Base-by-base conservation (phyloP, 2,888 invertebrate species). In the Heteromyza rotundicornis region DNA sequence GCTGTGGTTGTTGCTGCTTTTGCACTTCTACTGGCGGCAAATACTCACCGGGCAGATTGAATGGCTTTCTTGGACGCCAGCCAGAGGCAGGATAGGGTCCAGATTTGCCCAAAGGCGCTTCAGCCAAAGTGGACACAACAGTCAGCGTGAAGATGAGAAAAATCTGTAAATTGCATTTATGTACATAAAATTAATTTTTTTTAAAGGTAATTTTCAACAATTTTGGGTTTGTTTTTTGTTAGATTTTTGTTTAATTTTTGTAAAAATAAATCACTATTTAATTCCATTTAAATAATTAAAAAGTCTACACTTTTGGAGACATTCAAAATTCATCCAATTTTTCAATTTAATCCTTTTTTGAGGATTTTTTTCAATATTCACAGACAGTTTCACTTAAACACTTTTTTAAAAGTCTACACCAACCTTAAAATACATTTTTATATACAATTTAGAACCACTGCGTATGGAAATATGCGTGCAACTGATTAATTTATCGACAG, bases 81-180 rank as follows among this genome's bases (percentile, higher is more conserved):
- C 84, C 84, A 3, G 82, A 71, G 1, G 84, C 71, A 1, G 81
- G 76, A 71, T 84, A 84, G 1, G 83, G 81, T 1, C 68, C 77
- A 14, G 66, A 64, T 53, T 59, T 35, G 36, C 65, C 52, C 14
- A 60, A 51, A 12, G 77, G 74, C 2, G 73, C 58, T 61, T 79
- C 81, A 8, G 73, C 75, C 1, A 63, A 22, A 1, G 66, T 62
- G 7, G 63, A 16, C 1, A 51, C 64, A 20, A 73, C 32, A 8
- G 24, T 40, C 17, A 75, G 47, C 14, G 68, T 27, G 20, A 57
- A 44, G 1, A 74, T 27, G 49, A 68, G 54, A n/a, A 72, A 17
- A 20, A 74, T 20, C 76, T 78, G 49, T 35, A 66, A 60, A 50
- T 50, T 44, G n/a, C 3, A 16, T 44, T 44, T 44, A 16, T 44